Evolutionary conservation across 2,113 vertebrate genomes (phyloP).

Genomic region (Pollimyrus isidori): DNA sequence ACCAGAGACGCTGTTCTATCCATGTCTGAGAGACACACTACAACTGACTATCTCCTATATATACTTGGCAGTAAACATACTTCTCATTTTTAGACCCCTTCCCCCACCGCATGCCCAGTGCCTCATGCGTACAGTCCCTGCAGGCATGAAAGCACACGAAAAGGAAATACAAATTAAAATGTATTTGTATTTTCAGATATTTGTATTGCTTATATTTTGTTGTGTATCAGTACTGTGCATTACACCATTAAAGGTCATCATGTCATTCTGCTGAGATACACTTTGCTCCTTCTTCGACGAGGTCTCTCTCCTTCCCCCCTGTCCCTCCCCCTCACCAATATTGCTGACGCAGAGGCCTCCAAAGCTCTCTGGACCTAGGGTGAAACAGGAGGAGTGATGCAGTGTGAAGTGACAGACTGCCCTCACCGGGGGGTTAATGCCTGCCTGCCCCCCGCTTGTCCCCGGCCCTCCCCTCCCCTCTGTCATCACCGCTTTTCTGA

Average conservation of each 20-base stretch:
- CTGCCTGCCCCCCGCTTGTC: background rate
- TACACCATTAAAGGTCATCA: background rate
- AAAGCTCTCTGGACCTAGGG: constrained; percentile 4
- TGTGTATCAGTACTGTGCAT: background rate
- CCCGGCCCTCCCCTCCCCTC: constrained; percentile 4
- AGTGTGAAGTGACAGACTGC: constrained; percentile 2
- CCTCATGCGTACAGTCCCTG: background rate
- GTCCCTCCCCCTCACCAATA: background rate
- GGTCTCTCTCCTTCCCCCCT: background rate
- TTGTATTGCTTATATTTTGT: background rate
- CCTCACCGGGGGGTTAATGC: background rate
- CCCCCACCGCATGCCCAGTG: background rate
- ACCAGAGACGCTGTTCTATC: background rate
- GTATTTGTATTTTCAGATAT: background rate
- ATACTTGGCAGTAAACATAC: background rate
- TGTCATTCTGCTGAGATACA: background rate
- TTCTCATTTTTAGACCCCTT: background rate
- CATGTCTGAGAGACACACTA: background rate
- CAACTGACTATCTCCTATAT: background rate
- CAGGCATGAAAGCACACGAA: background rate
- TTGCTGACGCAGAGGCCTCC: constrained; percentile 17
- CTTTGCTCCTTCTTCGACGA: background rate
- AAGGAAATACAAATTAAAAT: background rate
- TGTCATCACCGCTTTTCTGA: constrained; percentile 21
- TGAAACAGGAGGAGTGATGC: constrained; percentile 14